Evolutionary conservation across 1,140 invertebrate species (phyloP), one percentile per base, ranked within the genome.

Genomic region (Cyrtorhinus lividipennis): DNA sequence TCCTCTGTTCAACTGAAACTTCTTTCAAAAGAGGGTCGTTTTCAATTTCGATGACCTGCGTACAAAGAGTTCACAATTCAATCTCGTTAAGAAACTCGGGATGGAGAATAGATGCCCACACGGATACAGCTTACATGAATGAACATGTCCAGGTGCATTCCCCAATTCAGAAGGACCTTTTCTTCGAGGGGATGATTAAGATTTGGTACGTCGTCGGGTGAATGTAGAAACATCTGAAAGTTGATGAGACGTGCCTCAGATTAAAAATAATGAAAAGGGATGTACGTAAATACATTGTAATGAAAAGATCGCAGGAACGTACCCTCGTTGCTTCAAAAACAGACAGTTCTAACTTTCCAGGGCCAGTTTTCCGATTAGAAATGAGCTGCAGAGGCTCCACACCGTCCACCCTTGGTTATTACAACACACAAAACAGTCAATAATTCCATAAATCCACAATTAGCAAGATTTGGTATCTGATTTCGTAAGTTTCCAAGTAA

Each of bases 131-230:
- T 61, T 61, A 67, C 67, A 45, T 68, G 66, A 24, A 67, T 65
- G 24, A 48, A 59, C 45, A 69, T 62, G 13, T 62, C 38, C 15
- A 66, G 64, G 15, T 63, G 45, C 2, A 58, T 57, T 18, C 69
- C 69, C 69, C 69, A 70, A 46, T 65, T 66, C 10, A 70, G 15
- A n/a, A 64, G 22, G 25, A 64, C 65, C 60, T 69, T 69, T 56
- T 69, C 69, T 61, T 69, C 68, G 56, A 66, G 66, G 1, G 68
- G 68, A 62, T 70, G 69, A 25, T 83, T 82, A 65, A 81, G 79
- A 70, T 79, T 84, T 1, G 83, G 83, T 22, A 86, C 76, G 69
- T 85, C 83, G 71, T 83, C 81, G 0, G 77, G 75, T 2, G 81
- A 75, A 74, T 85, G 83, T 48, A 84, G 71, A 68, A 80, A 81